phyloP scores from a whole-genome alignment of 2,113 vertebrate species.

The Glaucidium brasilianum region DNA sequence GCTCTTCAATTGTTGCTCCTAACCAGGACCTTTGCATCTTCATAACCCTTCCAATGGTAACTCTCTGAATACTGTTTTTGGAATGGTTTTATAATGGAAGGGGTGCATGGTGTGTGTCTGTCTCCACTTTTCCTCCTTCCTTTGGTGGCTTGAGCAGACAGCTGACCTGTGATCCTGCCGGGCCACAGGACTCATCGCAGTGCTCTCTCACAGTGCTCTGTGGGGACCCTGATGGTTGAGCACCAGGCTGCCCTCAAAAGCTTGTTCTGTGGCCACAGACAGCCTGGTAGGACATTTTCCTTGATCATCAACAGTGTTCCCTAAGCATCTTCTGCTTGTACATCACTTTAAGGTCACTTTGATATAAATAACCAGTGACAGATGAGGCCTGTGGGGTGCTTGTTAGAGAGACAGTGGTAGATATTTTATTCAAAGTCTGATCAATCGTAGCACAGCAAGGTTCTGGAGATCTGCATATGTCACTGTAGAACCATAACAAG shows the following conservation, averaged over 20 bases:
- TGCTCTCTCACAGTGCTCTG: too few relatives aligned
- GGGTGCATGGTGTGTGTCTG: accelerated
- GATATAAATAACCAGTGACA: slow-evolving; percentile 18
- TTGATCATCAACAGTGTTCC: background rate
- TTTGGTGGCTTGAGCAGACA: background rate
- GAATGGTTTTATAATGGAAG: background rate
- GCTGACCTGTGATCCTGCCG: background rate
- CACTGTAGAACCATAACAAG: background rate
- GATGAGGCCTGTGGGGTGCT: slow-evolving; percentile 26
- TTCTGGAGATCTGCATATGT: background rate
- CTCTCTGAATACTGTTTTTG: background rate
- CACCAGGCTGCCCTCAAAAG: background rate
- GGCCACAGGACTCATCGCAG: accelerated
- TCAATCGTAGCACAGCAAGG: background rate
- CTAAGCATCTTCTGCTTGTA: background rate
- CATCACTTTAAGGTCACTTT: slow-evolving; percentile 1
- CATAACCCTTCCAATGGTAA: background rate
- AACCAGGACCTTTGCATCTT: background rate
- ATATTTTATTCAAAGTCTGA: background rate
- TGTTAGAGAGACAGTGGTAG: background rate
- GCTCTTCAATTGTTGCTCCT: background rate
- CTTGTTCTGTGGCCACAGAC: background rate
- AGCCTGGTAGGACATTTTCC: background rate
- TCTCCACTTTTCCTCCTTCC: background rate
- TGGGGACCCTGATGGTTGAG: background rate